Conservation (phyloP, 2,797 vertebrate genomes). For the Protosalanx chinensis region DNA sequence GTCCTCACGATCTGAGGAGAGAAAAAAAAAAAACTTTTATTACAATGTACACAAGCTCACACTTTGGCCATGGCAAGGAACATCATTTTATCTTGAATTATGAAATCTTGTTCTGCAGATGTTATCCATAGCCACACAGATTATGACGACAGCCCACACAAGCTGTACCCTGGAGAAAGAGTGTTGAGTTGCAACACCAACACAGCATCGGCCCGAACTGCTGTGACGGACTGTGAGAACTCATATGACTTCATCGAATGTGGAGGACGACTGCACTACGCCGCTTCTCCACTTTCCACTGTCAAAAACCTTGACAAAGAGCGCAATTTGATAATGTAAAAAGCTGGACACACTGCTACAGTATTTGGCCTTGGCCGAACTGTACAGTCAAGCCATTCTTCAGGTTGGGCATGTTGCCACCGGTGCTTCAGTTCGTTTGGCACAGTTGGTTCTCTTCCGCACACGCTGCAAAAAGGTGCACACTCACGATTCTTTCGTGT, state of each 20-base stretch:
- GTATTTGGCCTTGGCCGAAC: constrained; percentile 9
- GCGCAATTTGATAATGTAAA: constrained; percentile 23
- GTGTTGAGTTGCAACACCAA: neutral
- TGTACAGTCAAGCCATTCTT: constrained; percentile 37
- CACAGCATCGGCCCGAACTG: neutral
- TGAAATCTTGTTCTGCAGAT: too few species aligned
- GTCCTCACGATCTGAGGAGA: constrained; percentile 87
- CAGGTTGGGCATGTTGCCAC: constrained; percentile 29
- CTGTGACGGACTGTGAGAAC: constrained; percentile 12
- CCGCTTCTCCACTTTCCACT: neutral
- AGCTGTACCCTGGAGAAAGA: constrained; percentile 20
- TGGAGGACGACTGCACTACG: constrained; percentile 29
- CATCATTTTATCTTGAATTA: too few species aligned
- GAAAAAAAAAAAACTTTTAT: constrained; percentile 30
- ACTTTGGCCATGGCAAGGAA: neutral
- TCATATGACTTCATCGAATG: constrained; percentile 16
- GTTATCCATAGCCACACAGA: neutral
- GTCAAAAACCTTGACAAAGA: constrained; percentile 20
- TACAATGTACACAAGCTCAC: too few species aligned
- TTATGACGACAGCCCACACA: neutral
- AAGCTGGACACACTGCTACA: neutral
- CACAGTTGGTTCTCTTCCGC: constrained; percentile 17
- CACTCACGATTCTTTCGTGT: constrained; percentile 38
- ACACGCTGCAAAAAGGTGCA: neutral
- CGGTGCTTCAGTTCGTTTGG: constrained; percentile 32